Percentiles rank a stretch among this genome's conserved stretches.
These are phyloP conservation scores for Thrips palmi DNA, from an alignment of 1,140 invertebrate species.

Conservation along the genomic window DNA sequence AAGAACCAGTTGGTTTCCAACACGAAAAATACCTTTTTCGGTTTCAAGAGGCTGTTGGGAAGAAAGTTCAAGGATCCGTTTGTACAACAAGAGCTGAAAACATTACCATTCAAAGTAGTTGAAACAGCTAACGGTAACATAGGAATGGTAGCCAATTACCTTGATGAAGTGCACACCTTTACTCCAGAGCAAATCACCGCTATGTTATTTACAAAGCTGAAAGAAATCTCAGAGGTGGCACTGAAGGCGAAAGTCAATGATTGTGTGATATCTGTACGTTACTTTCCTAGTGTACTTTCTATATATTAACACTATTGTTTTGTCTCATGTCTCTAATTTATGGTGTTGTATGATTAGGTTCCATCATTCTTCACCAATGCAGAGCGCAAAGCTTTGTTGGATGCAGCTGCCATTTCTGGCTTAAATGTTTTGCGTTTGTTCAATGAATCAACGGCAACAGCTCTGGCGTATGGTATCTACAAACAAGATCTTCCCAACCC, in stretches of 20 bases:
- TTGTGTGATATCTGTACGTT: constrained; percentile 79
- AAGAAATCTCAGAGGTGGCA: constrained; percentile 72
- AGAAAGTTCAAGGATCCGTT: constrained; percentile 70
- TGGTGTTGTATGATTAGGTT: constrained; percentile 28
- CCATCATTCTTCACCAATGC: constrained; percentile 89
- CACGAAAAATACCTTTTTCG: constrained; percentile 88
- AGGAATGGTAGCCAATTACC: constrained; percentile 72
- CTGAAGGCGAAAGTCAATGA: constrained; percentile 85
- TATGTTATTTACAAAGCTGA: constrained; percentile 94
- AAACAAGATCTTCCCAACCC: constrained; percentile 80
- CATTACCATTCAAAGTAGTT: constrained; percentile 55
- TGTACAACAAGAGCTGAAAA: constrained; percentile 58
- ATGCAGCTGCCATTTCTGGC: constrained; percentile 72
- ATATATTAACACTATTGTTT: neutral
- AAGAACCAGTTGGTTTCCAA: constrained; percentile 95
- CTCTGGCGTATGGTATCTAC: constrained; percentile 91
- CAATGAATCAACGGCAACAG: constrained; percentile 94
- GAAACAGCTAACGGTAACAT: constrained; percentile 49
- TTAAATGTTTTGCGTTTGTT: constrained; percentile 87
- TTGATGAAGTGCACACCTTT: constrained; percentile 71
- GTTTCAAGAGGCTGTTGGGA: constrained; percentile 84
- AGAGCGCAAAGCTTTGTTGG: constrained; percentile 76
- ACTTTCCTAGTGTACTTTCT: neutral
- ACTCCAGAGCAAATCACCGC: constrained; percentile 90
- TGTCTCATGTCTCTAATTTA: constrained; percentile 1